phyloP scores from a whole-genome alignment of 2,888 invertebrate genomes.

The Microctonus brassicae region DNA sequence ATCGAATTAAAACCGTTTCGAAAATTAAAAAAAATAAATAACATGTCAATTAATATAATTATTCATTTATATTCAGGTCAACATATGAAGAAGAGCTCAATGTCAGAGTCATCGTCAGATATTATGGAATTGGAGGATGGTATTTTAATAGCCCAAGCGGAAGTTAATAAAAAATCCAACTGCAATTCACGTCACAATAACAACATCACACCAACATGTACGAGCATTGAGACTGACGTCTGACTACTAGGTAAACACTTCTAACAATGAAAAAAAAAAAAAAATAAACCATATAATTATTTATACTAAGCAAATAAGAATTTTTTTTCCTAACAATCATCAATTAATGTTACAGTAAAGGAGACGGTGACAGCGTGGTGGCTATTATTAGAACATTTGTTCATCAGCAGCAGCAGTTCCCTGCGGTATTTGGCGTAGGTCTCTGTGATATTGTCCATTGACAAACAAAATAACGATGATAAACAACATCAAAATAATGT shows the following conservation, averaged over 20 bases:
- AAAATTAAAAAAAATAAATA: not conserved
- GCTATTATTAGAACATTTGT: conserved; percentile 62
- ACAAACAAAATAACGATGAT: conserved; percentile 20
- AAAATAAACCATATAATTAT: not conserved
- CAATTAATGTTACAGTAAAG: conserved; percentile 71
- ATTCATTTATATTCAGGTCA: conserved; percentile 76
- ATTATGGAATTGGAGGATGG: conserved; percentile 94
- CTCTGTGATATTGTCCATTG: conserved; percentile 56
- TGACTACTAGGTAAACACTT: conserved; percentile 85
- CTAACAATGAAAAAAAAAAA: not conserved
- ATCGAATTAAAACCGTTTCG: not conserved
- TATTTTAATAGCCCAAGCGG: conserved; percentile 77
- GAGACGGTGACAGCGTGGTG: conserved; percentile 73
- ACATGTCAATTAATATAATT: not conserved
- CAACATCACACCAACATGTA: conserved; percentile 80
- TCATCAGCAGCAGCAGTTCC: conserved; percentile 59
- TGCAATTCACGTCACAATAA: conserved; percentile 80
- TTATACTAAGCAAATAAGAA: not conserved
- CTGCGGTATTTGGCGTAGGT: conserved; percentile 67
- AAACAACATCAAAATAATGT: conserved; percentile 24
- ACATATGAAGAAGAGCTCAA: conserved; percentile 89
- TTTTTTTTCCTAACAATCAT: too few species aligned
- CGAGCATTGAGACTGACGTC: conserved; percentile 95
- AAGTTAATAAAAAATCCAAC: conserved; percentile 78
- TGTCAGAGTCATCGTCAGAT: conserved; percentile 91